phyloP scores from a whole-genome alignment of 2,113 vertebrate genomes.

The Reinhardtius hippoglossoides region DNA sequence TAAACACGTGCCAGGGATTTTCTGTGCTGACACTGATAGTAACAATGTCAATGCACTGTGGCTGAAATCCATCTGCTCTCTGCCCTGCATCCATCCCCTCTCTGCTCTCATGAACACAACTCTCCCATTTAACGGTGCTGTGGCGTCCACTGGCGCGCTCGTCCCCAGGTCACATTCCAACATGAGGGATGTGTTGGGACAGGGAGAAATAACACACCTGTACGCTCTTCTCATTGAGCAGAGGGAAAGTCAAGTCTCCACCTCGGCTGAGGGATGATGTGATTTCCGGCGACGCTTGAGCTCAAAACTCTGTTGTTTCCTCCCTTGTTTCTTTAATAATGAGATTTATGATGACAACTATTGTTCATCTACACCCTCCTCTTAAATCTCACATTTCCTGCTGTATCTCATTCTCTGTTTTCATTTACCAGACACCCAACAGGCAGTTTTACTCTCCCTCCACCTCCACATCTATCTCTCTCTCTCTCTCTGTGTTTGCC shows the following conservation, averaged over 20 bases:
- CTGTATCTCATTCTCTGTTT: conserved; percentile 5
- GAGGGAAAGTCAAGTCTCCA: conserved; percentile 6
- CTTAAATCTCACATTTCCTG: conserved; percentile 13
- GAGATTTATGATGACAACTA: neutral
- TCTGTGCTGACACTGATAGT: neutral
- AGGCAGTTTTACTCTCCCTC: conserved; percentile 1
- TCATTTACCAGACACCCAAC: neutral
- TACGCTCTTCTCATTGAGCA: too few species aligned
- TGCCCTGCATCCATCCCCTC: neutral
- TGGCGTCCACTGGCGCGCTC: conserved; percentile 17
- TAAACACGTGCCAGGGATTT: neutral
- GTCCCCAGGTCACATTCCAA: conserved; percentile 70
- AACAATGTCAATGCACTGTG: neutral
- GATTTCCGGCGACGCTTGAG: neutral
- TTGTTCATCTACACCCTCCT: conserved; percentile 26
- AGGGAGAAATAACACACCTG: conserved; percentile 1
- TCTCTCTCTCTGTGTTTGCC: neutral
- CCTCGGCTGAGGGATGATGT: conserved; percentile 7
- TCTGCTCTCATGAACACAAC: neutral
- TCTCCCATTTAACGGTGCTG: neutral
- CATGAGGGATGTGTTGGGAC: conserved; percentile 56
- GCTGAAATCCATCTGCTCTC: conserved; percentile 15
- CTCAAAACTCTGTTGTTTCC: neutral
- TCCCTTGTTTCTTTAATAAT: neutral
- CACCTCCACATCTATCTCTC: neutral